Percentiles rank a stretch among this genome's conserved stretches.
These are phyloP conservation scores for Otolemur garnettii DNA, from an alignment of 2,113 vertebrate species.

Conservation along the genomic window DNA sequence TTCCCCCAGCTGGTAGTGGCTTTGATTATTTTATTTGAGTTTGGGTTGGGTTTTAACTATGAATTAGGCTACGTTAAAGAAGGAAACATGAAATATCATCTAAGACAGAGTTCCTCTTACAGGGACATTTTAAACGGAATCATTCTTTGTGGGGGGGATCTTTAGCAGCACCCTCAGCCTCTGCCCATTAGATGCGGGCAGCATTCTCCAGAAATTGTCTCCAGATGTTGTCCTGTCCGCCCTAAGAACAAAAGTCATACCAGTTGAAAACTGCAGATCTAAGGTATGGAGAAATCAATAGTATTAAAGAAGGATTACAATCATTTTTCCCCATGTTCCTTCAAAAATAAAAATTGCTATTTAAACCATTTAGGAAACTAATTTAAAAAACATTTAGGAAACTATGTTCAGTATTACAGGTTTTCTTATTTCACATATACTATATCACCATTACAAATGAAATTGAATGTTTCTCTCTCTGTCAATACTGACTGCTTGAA, in stretches of 20 bases:
- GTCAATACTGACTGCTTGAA: neutral
- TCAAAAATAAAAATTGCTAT: slow-evolving; percentile 21
- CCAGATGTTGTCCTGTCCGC: neutral
- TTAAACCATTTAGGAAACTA: neutral
- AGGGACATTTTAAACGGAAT: neutral
- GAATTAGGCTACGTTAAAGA: slow-evolving; percentile 1
- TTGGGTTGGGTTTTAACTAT: neutral
- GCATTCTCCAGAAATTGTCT: neutral
- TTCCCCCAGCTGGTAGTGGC: neutral
- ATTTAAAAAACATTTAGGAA: neutral
- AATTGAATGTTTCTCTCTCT: neutral
- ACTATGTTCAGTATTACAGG: neutral
- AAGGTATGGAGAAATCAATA: neutral
- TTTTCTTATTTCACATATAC: neutral
- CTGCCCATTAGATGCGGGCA: neutral
- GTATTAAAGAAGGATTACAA: neutral
- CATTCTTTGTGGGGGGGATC: neutral
- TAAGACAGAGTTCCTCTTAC: neutral
- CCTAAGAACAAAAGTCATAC: neutral
- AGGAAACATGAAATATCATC: neutral
- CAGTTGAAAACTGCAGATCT: neutral
- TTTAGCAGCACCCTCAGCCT: neutral
- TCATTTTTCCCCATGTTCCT: neutral
- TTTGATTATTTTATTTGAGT: slow-evolving; percentile 36
- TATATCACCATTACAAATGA: neutral